These are phyloP conservation scores for Volucella inflata DNA, from an alignment of 2,888 invertebrate genomes.

Conservation along the genomic window DNA sequence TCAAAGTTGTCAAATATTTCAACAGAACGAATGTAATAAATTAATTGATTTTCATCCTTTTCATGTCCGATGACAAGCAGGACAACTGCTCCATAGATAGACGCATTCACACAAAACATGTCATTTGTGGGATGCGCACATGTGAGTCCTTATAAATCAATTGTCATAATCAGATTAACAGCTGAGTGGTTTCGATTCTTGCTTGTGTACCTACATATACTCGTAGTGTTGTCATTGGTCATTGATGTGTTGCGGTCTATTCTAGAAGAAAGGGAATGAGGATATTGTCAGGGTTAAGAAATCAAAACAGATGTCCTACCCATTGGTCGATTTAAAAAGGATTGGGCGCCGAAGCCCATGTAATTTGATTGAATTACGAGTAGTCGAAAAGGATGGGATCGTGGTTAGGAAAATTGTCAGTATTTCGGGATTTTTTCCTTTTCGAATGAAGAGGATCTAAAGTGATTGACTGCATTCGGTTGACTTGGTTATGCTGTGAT, in stretches of 20 bases:
- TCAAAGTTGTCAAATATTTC: conserved; percentile 67
- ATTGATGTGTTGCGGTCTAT: conserved; percentile 67
- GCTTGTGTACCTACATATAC: no score
- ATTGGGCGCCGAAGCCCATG: conserved; percentile 62
- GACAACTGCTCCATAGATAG: conserved; percentile 39
- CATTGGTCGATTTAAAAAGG: conserved; percentile 26
- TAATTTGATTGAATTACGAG: conserved; percentile 63
- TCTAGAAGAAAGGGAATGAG: neutral
- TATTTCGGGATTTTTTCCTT: no score
- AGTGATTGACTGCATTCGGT: no score
- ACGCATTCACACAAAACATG: conserved; percentile 35
- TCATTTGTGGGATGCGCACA: conserved; percentile 35
- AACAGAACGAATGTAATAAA: conserved; percentile 61
- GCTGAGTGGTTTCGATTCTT: conserved; percentile 63
- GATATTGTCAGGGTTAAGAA: conserved; percentile 36
- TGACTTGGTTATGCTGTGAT: no score
- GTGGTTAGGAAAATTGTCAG: no score
- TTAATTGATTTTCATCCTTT: conserved; percentile 70
- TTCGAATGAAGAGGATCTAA: no score
- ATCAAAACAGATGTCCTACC: conserved; percentile 57
- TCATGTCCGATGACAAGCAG: conserved; percentile 43
- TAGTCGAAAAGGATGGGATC: neutral
- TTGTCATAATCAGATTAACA: conserved; percentile 75
- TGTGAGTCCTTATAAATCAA: conserved; percentile 73
- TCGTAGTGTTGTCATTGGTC: neutral